Evolutionary conservation across 2,888 invertebrate species (phyloP), one percentile per base, ranked within the genome.

Genomic region (Priocnemis perturbator): DNA sequence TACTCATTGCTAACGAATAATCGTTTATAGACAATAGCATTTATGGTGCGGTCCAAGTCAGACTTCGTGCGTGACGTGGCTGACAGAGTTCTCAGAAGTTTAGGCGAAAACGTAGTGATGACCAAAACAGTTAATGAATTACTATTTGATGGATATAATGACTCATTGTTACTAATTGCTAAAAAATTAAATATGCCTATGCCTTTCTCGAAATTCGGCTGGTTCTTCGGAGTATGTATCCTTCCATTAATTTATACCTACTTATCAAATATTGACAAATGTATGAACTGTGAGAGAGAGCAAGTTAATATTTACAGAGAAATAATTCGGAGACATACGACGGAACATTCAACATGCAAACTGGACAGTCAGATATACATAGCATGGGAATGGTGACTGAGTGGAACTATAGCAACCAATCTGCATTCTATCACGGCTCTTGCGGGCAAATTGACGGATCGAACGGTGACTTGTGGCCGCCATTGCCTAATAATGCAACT

Each of bases 111-210:
- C 66, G 81, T 94, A 72, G 90, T 91, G 78, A 85, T 93, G 0
- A 93, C 92, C 0, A 94, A 93, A 83, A 92, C 92, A 57, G 94
- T 92, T 0, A 85, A 92, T 0, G 91, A 94, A 77, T 92, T 95
- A 89, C 88, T 97, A 14, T 96, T 97, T 86, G 93, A 95, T 71
- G 97, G 97, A 1, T 97, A 95, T 82, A 90, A 94, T 0, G 97
- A 97, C 86, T 89, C 91, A 0, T 83, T 96, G 11, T 89, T 97
- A 55, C 86, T 91, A 77, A 78, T 94, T 71, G 91, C 91, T 50
- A 64, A 89, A 52, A 86, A 91, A 79, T 76, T 94, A 48, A 88
- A 93, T 75, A 83, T 92, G 23, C 77, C 78, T 11, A 91, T 96
- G 77, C 95, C 95, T 0, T 94, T 91, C 81, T 93, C 92, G 44